These are phyloP conservation scores for Ammodramus savannarum DNA, from an alignment of 2,113 vertebrate species.

Conservation along the genomic window DNA sequence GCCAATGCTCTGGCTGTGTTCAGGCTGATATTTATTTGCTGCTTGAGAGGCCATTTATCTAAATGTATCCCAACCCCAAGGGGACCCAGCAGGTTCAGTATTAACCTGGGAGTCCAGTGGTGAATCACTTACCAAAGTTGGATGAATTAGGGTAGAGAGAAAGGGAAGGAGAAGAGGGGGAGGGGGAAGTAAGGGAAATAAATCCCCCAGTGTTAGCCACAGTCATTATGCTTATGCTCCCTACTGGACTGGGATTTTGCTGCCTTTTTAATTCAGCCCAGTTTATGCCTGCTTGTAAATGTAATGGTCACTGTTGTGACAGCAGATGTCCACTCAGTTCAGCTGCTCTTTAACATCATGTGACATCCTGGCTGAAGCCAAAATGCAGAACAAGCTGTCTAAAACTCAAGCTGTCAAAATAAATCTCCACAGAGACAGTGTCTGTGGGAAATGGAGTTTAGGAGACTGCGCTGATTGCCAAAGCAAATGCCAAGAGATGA, in stretches of 20 bases:
- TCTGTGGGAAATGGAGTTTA: neutral
- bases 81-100: neutral
- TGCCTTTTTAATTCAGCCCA: neutral
- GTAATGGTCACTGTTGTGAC: neutral
- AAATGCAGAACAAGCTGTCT: conserved; percentile 35
- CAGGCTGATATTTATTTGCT: neutral
- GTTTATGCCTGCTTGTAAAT: conserved; percentile 30
- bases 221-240: neutral
- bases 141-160: neutral
- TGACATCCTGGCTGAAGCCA: neutral
- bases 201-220: neutral
- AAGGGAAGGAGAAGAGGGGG: neutral
- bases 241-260: neutral
- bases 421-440: neutral
- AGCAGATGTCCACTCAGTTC: conserved; percentile 34
- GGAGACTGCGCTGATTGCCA: neutral
- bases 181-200: too few species aligned
- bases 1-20: neutral
- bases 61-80: neutral
- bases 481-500: neutral
- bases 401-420: conserved; percentile 13
- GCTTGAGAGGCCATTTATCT: neutral
- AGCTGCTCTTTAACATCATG: neutral
- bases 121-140: neutral
- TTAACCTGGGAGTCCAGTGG: neutral